phyloP scores from a whole-genome alignment of 2,888 invertebrate genomes.

The Herminia tarsipennalis region DNA sequence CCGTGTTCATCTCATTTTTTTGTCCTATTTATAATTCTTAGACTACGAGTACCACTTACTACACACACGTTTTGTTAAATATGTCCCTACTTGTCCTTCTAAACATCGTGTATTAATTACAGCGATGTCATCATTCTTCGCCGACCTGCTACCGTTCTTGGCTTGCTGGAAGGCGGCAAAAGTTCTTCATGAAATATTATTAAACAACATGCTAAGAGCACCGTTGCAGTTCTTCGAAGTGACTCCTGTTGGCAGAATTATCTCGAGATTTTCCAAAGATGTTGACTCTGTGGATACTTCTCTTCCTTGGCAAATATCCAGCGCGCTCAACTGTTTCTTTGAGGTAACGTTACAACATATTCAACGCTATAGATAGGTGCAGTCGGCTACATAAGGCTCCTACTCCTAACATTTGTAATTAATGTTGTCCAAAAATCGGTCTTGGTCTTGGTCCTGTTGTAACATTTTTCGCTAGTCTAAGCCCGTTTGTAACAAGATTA shows the following conservation, averaged over 20 bases:
- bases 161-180: slow-evolving; percentile 89
- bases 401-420: too few species aligned
- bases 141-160: slow-evolving; percentile 88
- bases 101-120: slow-evolving; percentile 66
- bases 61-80: too few species aligned
- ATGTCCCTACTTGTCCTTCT: too few species aligned
- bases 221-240: slow-evolving; percentile 92
- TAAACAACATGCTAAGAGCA: slow-evolving; percentile 87
- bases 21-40: too few species aligned
- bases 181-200: slow-evolving; percentile 85
- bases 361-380: too few species aligned
- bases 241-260: slow-evolving; percentile 90
- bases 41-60: too few species aligned
- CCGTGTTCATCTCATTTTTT: too few species aligned
- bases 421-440: too few species aligned
- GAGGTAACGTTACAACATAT: slow-evolving; percentile 89
- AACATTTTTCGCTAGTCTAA: too few species aligned
- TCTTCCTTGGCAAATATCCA: slow-evolving; percentile 87
- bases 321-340: slow-evolving; percentile 88
- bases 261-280: slow-evolving; percentile 91
- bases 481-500: too few species aligned
- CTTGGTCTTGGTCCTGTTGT: too few species aligned
- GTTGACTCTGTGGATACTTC: slow-evolving; percentile 89
- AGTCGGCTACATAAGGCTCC: too few species aligned
- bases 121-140: slow-evolving; percentile 88